Base-by-base conservation (phyloP, 2,888 invertebrate species). In the Trachelus troglodyta region DNA sequence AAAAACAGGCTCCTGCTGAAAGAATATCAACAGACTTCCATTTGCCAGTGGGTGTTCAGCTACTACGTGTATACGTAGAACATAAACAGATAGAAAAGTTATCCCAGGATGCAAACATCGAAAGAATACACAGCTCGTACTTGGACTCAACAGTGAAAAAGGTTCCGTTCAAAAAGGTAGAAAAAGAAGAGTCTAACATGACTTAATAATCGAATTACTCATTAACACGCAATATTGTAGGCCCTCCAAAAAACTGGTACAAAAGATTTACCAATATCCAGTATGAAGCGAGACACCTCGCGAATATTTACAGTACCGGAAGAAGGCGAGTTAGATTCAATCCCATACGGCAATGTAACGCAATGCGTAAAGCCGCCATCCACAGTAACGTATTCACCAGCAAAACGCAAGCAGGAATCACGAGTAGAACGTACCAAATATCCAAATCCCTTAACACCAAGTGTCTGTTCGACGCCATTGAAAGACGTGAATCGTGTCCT, bases 291-390 rank as follows among this genome's bases (percentile, higher is more conserved):
- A 76, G 96, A 96, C 89, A 95, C 95, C 81, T 96, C 96, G 0
- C 91, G 96, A 3, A 95, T 97, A 56, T 97, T 97, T 87, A 96
- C 96, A 6, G 97, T 97, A 76, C 96, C 96, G 1, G 97, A 97
- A 92, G 97, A 97, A 88, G 95, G 94, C 75, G 92, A 91, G 37
- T 84, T 90, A 15, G 90, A 91, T 69, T 80, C 82, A 40, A 35
- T 69, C 31, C 74, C 76, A 74, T 76, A 77, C 34, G 75, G 31
- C 69, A 69, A 71, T 15, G 31, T 71, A 11, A 77, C 80, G 33
- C 77, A 74, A 23, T 77, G 74, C 34, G 34, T 23, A n/a, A 76
- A 77, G 12, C 40, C 69, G 33, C 84, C 86, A 11, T 79, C 85
- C 3, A 80, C 85, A 15, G 79, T 81, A 35, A 84, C 85, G 77